These are phyloP conservation scores for Paracanthobrama guichenoti DNA, from an alignment of 2,113 vertebrate genomes.

Conservation along the genomic window DNA sequence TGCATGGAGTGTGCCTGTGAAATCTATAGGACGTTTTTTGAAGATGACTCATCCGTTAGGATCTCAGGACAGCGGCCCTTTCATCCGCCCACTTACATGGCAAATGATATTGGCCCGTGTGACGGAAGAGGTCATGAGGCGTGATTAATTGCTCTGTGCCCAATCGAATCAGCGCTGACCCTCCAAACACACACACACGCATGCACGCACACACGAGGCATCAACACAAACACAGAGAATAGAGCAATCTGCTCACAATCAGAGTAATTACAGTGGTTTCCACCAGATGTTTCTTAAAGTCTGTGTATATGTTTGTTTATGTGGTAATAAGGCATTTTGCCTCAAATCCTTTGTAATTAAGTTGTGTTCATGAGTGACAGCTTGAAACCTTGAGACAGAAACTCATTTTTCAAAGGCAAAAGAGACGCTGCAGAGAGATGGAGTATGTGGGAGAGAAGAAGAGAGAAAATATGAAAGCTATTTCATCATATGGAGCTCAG, in stretches of 20 bases:
- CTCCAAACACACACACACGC: not conserved
- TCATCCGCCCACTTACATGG: not conserved
- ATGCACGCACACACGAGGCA: not conserved
- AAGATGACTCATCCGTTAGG: not conserved
- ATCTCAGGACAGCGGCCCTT: not conserved
- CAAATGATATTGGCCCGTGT: not conserved
- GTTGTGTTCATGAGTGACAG: conserved; percentile 5
- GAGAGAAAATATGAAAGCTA: conserved; percentile 30
- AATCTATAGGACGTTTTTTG: not conserved
- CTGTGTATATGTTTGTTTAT: conserved; percentile 2
- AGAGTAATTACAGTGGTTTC: conserved; percentile 5
- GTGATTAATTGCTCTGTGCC: conserved; percentile 28
- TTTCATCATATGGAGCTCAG: conserved; percentile 37
- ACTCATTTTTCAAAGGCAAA: not conserved
- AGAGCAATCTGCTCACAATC: not conserved
- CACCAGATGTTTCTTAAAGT: not conserved
- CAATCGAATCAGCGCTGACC: not conserved
- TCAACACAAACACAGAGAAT: conserved; percentile 3
- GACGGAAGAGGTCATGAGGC: conserved; percentile 36
- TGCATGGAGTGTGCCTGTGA: conserved; percentile 1
- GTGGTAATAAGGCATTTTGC: conserved; percentile 11
- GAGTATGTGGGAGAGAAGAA: conserved; percentile 11
- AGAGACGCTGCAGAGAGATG: not conserved
- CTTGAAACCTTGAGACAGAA: conserved; percentile 22
- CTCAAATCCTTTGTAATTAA: conserved; percentile 1